Evolutionary conservation across 2,113 vertebrate species (phyloP), one percentile per base, ranked within the genome.

Genomic region (Numida meleagris): DNA sequence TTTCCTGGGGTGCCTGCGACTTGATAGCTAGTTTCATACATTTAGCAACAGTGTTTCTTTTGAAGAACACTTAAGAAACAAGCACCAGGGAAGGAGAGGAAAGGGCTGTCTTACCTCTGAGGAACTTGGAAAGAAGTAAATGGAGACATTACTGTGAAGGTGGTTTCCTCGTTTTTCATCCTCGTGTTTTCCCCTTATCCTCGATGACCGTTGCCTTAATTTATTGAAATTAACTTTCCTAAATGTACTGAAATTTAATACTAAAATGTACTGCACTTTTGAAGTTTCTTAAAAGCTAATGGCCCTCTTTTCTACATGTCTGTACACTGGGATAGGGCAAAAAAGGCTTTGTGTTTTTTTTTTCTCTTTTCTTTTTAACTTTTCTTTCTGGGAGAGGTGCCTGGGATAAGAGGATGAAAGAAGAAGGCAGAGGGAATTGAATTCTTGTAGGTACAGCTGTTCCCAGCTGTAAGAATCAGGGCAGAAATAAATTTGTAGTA

Each of bases 21-120:
- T 75, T 89, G 77, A 82, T 84, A 76, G 58, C 53, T 81, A 53
- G 36, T 82, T 93, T 63, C 90, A 51, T 82, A 88, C 86, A 86
- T 88, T 90, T 82, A 70, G 36, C 18, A 38, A 79, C 70, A 42
- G 33, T 57, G 43, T 70, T 7, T 61, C 61, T 72, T 72, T 85
- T 74, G 82, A 45, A 92, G 50, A 78, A n/a, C 6, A 4, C 25
- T 68, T 82, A 62, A 3, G 3, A 81, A 91, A 65, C 18, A 55
- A 92, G 59, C 82, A 24, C 67, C 20, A 58, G 67, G 80, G 59
- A 87, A 83, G 58, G 42, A 70, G 76, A 76, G 59, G 66, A 84
- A 68, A 66, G 45, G 65, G 20, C 14, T 6, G 20, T 70, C 1
- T 76, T 50, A 12, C 82, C 27, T 70, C 20, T 1, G 53, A 55